These are phyloP conservation scores for Aurelia sp. DNA, from an alignment of 30 jellyfish, hydroid and myxozoan genomes.

Conservation along the genomic window DNA sequence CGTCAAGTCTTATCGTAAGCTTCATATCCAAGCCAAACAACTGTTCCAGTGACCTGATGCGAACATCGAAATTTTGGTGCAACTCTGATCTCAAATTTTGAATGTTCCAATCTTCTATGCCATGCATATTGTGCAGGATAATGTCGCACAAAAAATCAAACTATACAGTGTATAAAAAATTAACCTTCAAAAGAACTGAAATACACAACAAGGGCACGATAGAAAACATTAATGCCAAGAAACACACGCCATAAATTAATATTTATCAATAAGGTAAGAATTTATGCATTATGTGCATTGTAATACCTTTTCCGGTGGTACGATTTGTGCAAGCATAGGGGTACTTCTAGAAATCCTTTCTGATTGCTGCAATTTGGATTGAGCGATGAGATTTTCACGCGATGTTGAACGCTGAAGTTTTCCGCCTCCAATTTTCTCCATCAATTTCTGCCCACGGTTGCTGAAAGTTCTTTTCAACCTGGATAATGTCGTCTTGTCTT, in stretches of 20 bases:
- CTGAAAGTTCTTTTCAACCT: conserved; percentile 96
- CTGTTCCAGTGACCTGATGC: too few relatives aligned
- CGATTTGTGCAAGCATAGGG: conserved; percentile 93
- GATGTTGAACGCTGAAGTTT: conserved; percentile 93
- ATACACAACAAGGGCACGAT: background rate
- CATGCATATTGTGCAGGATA: too few relatives aligned
- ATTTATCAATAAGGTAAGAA: background rate
- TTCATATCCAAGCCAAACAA: too few relatives aligned
- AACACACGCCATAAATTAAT: background rate
- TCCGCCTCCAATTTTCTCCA: conserved; percentile 97
- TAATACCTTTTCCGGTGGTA: conserved; percentile 79
- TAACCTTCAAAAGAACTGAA: background rate
- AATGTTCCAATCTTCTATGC: too few relatives aligned
- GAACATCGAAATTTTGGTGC: too few relatives aligned
- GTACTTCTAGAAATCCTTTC: conserved; percentile 97
- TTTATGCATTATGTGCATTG: conserved; percentile 19
- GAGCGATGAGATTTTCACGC: conserved; percentile 88
- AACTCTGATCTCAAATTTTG: too few relatives aligned
- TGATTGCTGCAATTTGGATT: conserved; percentile 84
- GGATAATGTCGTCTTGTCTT: conserved; percentile 93
- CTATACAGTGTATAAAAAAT: too few relatives aligned
- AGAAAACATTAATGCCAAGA: background rate
- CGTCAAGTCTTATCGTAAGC: too few relatives aligned
- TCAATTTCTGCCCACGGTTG: conserved; percentile 95
- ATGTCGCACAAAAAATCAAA: too few relatives aligned